Base-by-base conservation (phyloP, 2,888 invertebrate species). In the Neria commutata region DNA sequence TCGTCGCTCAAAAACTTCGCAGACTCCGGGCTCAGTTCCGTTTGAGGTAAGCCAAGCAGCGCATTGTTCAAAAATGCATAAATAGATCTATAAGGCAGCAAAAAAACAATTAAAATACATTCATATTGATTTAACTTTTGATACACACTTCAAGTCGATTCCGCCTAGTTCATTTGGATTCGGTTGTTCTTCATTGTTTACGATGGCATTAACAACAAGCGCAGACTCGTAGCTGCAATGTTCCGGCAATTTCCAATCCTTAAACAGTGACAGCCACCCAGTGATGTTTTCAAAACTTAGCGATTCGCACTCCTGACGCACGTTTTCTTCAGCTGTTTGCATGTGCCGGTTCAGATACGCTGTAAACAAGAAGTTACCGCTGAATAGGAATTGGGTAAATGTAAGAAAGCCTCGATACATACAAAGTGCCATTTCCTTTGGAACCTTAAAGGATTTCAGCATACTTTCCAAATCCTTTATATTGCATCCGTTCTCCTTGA, bases 31-130 rank as follows among this genome's bases (percentile, higher is more conserved):
- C 67, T 64, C 16, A 80, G 29, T 4, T 67, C 63, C 11, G 67
- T 63, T 54, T 77, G 80, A 2, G 80, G 78, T 11, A 75, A 68
- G 0, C 80, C 80, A n/a, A 71, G 60, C 57, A 81, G 65, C 0
- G 74, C 74, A 46, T 75, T 75, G 23, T 74, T 72, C 2, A 80
- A n/a, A 61, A 77, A 80, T 29, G 56, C 63, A 37, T 80, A 80
- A 25, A 77, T 69, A 45, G 69, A 67, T 42, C 81, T 80, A 46
- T 37, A 65, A 56, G 24, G 4, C 46, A 34, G 29, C 3, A 33
- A 26, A n/a, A n/a, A n/a, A n/a, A n/a, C n/a, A n/a, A 33, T n/a
- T 5, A 10, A 1, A 19, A 19, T 19, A 10, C 19, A n/a, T 11
- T 54, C 34, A 5, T 16, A 49, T 5, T 42, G 45, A 2, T 34